Evolutionary conservation across 2,888 invertebrate genomes (phyloP).

Genomic region (Epinotia nisella): DNA sequence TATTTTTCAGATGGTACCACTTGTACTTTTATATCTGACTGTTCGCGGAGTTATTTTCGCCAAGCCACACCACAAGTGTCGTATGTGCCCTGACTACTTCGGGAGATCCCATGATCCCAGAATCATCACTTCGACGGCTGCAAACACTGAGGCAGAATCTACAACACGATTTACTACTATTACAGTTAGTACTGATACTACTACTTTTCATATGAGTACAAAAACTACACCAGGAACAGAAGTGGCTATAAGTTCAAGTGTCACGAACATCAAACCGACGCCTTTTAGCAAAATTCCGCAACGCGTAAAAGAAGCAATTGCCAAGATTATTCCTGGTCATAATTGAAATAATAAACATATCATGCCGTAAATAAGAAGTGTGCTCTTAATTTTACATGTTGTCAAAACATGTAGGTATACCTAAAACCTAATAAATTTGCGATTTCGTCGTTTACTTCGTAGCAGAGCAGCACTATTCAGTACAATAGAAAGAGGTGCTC

Average conservation of each 20-base stretch:
- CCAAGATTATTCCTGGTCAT: neutral
- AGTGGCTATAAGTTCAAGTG: neutral
- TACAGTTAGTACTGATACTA: constrained; percentile 4
- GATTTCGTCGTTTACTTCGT: no score
- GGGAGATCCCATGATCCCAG: neutral
- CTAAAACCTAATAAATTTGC: neutral
- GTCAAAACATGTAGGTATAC: neutral
- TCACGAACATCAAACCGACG: neutral
- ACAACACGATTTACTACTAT: constrained; percentile 10
- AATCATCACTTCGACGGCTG: neutral
- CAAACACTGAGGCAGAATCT: neutral
- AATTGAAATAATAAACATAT: neutral
- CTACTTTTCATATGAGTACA: neutral
- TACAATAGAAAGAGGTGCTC: neutral
- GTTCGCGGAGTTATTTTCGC: neutral
- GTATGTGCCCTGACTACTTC: constrained; percentile 8
- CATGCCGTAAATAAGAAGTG: neutral
- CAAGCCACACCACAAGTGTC: constrained; percentile 5
- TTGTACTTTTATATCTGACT: constrained; percentile 1
- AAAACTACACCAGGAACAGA: constrained; percentile 1
- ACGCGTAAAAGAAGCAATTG: neutral
- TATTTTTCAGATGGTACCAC: constrained; percentile 10
- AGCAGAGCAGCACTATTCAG: no score
- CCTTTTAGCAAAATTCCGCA: neutral
- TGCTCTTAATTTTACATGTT: neutral